These are phyloP conservation scores for Cydia amplana DNA, from an alignment of 1,140 invertebrate genomes.

Conservation along the genomic window DNA sequence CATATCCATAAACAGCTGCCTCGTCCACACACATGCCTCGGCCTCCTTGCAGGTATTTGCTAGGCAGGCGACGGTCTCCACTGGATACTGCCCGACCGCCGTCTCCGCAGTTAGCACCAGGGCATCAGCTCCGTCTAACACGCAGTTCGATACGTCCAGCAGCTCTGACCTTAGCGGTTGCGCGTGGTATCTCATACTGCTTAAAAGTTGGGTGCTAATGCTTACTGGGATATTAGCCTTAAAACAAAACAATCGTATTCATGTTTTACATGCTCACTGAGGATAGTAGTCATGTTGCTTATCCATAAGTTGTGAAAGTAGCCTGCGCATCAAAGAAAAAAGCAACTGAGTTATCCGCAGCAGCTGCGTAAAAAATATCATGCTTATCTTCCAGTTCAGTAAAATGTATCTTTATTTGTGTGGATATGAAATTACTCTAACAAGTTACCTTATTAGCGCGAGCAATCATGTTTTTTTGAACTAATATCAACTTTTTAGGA, in stretches of 20 bases:
- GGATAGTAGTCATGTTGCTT: too few relatives aligned
- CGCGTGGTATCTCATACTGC: conserved; percentile 78
- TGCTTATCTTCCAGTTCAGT: too few relatives aligned
- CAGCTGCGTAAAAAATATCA: too few relatives aligned
- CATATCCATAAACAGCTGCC: conserved; percentile 87
- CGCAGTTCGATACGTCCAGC: conserved; percentile 88
- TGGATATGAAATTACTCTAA: not conserved
- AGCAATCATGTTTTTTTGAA: conserved; percentile 91
- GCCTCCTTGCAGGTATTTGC: conserved; percentile 88
- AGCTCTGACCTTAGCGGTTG: conserved; percentile 85
- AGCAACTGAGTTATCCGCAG: too few relatives aligned
- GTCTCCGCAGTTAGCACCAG: conserved; percentile 89
- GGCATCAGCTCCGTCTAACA: conserved; percentile 88
- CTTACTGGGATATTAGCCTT: conserved; percentile 67
- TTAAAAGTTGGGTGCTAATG: conserved; percentile 64
- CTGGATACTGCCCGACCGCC: conserved; percentile 85
- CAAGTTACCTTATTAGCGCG: conserved; percentile 82
- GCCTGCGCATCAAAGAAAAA: too few relatives aligned
- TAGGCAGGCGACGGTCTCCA: conserved; percentile 83
- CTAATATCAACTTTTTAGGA: conserved; percentile 91
- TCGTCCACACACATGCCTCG: conserved; percentile 90
- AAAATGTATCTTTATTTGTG: conserved; percentile 9
- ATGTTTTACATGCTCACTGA: too few relatives aligned
- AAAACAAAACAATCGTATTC: conserved; percentile 14
- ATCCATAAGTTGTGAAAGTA: too few relatives aligned